Conservation (phyloP, 1,140 invertebrate species). For the Palaemon carinicauda region DNA sequence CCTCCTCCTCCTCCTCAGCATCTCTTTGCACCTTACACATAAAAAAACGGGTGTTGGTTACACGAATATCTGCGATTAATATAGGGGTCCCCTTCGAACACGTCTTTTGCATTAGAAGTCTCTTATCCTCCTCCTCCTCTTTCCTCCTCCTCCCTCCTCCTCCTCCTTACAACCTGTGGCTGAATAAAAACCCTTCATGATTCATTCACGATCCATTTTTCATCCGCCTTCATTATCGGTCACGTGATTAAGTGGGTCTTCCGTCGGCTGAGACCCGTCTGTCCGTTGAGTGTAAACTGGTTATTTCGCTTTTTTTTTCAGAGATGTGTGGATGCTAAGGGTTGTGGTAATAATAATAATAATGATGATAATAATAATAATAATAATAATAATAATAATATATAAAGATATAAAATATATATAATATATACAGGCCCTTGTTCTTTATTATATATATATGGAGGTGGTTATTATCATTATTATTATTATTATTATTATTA, state of each 20-base stretch:
- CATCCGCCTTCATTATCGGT: constrained; percentile 34
- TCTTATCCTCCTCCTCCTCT: not conserved
- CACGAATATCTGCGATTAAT: constrained; percentile 48
- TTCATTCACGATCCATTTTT: constrained; percentile 50
- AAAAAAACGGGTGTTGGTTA: constrained; percentile 38
- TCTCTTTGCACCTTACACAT: constrained; percentile 20
- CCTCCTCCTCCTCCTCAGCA: not conserved
- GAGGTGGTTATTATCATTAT: too few species aligned
- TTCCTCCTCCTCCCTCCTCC: constrained; percentile 14
- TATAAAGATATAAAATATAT: too few species aligned
- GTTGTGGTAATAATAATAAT: too few species aligned
- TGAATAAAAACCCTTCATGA: constrained; percentile 17
- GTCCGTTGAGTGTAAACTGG: not conserved
- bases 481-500: too few species aligned
- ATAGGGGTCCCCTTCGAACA: not conserved
- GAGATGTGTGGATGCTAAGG: too few species aligned
- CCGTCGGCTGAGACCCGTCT: not conserved
- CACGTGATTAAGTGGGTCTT: constrained; percentile 44
- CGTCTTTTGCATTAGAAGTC: constrained; percentile 29
- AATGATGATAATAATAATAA: too few species aligned
- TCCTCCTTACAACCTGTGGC: not conserved
- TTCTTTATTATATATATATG: too few species aligned
- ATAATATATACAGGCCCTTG: too few species aligned
- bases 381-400: too few species aligned
- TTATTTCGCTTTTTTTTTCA: not conserved